Base-by-base conservation (phyloP, 2,113 vertebrate species). In the Neolamprologus devosi region DNA sequence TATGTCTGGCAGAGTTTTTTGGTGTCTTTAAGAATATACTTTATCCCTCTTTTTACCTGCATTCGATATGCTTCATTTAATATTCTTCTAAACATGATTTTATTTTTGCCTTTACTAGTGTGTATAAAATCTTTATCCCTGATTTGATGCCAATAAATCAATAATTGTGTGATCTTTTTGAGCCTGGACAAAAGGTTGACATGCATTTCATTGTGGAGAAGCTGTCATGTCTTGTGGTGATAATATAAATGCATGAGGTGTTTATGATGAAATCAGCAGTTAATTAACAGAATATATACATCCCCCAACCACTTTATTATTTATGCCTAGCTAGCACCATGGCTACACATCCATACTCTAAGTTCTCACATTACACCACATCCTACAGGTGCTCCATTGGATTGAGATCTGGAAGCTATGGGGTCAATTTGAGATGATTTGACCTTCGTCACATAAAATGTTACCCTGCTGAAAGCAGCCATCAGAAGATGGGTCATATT, bases 251-350 rank as follows among this genome's bases (percentile, higher is more conserved):
- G 70, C 3, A 75, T 19, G 23, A 75, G 23, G 23, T 75, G 4
- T 47, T 0, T 28, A 75, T 75, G 40, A 26, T 73, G 65, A 42
- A 3, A 42, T 73, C 37, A 2, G 21, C 0, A 23, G 8, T 73
- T 73, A 73, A 45, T 45, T 45, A 45, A 45, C 37, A 73, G 21
- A 73, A 45, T 45, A 73, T 45, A 73, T 45, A 45, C 68, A 45
- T 3, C 3, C 68, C 14, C 40, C 40, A 26, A 16, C 21, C 40
- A 26, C 4, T 73, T 45, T 40, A 10, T 45, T 45, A 45, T 42
- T 70, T 70, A 42, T 45, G 13, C n/a, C 5, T 68, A 21, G 5
- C n/a, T 68, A 45, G 13, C 37, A 16, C 13, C 65, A 65, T n/a
- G 33, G 33, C 19, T 37, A 37, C 4, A 65, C 0, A 65, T 5